Evolutionary conservation across 2,797 vertebrate genomes (phyloP).

Genomic region (Tokudaia muenninki): DNA sequence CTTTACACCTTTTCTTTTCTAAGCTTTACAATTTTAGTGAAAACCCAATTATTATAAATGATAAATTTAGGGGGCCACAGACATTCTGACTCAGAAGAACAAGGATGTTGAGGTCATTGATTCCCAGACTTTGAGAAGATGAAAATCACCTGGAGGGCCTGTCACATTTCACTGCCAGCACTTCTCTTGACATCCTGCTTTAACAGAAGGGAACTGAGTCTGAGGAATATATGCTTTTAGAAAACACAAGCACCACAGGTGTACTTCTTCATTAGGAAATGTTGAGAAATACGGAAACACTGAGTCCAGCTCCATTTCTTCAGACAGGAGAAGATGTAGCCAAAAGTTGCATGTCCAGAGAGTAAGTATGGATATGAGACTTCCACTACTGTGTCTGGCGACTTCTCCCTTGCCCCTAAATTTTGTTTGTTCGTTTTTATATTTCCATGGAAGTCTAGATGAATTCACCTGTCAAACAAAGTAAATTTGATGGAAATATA

Average conservation of each 20-base stretch:
- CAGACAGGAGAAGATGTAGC: not conserved
- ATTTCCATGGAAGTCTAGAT: not conserved
- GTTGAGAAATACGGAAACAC: slow-evolving; percentile 28
- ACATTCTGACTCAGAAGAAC: not conserved
- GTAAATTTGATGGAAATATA: not conserved
- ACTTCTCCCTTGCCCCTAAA: not conserved
- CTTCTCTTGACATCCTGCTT: not conserved
- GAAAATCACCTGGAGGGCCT: not conserved
- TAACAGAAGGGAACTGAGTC: not conserved
- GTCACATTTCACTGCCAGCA: not conserved
- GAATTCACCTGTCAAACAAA: not conserved
- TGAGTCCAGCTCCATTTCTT: slow-evolving; percentile 17
- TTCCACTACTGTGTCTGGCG: not conserved
- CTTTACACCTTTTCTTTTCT: not conserved
- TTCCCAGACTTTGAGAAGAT: not conserved
- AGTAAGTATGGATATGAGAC: not conserved
- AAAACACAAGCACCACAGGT: slow-evolving; percentile 54
- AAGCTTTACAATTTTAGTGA: not conserved
- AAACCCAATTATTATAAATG: slow-evolving; percentile 1
- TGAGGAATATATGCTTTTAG: slow-evolving; percentile 1
- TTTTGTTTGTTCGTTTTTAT: not conserved
- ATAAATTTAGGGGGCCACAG: not conserved
- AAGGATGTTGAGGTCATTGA: not conserved
- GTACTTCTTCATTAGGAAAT: slow-evolving; percentile 44
- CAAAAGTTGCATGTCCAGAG: not conserved